Evolutionary conservation across 2,888 invertebrate genomes (phyloP), one percentile per base, ranked within the genome.

Genomic region (Sycophila texana): DNA sequence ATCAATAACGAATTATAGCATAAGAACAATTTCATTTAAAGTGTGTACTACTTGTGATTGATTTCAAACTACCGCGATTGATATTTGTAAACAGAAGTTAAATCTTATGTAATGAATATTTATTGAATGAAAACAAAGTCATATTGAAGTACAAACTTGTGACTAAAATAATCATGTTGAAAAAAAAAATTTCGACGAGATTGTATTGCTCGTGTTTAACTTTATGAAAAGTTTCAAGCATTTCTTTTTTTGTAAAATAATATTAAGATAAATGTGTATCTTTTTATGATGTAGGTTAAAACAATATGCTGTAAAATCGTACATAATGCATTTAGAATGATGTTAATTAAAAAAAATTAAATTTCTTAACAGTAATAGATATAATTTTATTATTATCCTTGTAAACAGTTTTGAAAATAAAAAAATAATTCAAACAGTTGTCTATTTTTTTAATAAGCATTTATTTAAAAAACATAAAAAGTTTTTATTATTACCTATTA

Each of bases 81-180:
- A 71, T 63, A 26, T 67, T 39, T 39, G 39, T 39, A 72, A 39
- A 58, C 13, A 72, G 18, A 65, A 74, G 65, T 70, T 74, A 30
- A 70, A 77, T 66, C 22, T 68, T 65, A 74, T 58, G 16, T 47
- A 55, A 77, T 12, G 67, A 65, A 73, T 77, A 76, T 72, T 70
- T 80, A 72, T 76, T 73, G 47, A 72, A 66, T 49, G 67, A 76
- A 80, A 26, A 1, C 47, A 26, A 26, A 74, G 77, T 80, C 74
- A 77, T 47, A 55, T 55, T 71, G 70, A 77, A 77, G 80, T 77
- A 80, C 74, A 77, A 80, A 80, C 49, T 72, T 77, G 26, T 80
- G 63, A 66, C 65, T 74, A 77, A 77, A 74, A 73, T 70, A 1
- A 67, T 68, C 71, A 67, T 73, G 26, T 73, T 76, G n/a, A 73